A percentile compares a stretch with the other conserved stretches of the same genome.
phyloP scores from a whole-genome alignment of 1,140 invertebrate species.

The Probaryconus sp. region DNA sequence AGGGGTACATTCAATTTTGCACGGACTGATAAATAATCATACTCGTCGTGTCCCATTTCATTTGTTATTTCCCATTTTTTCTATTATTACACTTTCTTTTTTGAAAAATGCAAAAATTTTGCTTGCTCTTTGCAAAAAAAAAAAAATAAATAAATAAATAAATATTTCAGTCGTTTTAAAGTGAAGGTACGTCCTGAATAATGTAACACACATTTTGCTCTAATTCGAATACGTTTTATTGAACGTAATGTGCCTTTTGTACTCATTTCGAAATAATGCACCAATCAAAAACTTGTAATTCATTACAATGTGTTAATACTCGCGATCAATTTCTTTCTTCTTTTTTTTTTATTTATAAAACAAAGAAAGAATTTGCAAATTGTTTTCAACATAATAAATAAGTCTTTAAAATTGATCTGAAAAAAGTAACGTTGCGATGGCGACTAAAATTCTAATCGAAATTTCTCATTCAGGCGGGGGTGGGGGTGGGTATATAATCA shows the following conservation, averaged over 20 bases:
- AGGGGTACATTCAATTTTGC: not conserved
- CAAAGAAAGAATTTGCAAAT: slow-evolving; percentile 12
- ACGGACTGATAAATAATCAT: not conserved
- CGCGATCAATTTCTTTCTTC: slow-evolving; percentile 11
- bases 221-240: slow-evolving; percentile 43
- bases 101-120: slow-evolving; percentile 5
- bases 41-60: no score
- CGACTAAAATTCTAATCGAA: no score
- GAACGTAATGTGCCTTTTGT: slow-evolving; percentile 37
- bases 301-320: slow-evolving; percentile 26
- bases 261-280: slow-evolving; percentile 40
- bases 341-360: not conserved
- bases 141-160: no score
- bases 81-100: slow-evolving; percentile 7
- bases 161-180: slow-evolving; percentile 9
- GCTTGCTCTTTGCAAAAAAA: no score
- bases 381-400: slow-evolving; percentile 23
- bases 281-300: slow-evolving; percentile 23
- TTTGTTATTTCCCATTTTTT: slow-evolving; percentile 9
- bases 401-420: slow-evolving; percentile 4
- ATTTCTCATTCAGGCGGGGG: no score
- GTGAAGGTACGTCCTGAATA: slow-evolving; percentile 28
- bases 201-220: slow-evolving; percentile 27
- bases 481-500: no score
- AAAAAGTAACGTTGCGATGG: not conserved